Base-by-base conservation (phyloP, 2,888 invertebrate genomes). In the Nudaria mundana region DNA sequence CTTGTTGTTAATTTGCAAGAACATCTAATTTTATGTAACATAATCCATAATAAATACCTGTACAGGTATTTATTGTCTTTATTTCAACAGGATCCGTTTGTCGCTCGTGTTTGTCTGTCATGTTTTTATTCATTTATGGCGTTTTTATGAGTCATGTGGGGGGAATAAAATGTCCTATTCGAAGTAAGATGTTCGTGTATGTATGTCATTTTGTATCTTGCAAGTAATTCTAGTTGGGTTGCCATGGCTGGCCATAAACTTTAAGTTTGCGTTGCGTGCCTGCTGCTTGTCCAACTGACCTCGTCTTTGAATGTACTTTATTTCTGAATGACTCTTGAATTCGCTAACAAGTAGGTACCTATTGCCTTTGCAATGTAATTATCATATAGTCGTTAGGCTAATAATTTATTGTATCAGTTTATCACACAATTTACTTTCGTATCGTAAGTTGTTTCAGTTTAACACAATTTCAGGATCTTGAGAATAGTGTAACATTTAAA, bases 221-320 rank as follows among this genome's bases (percentile, higher is more conserved):
- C 12, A 11, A 3, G 20, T n/a, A n/a, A n/a, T n/a, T n/a, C 22
- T 16, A n/a, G 18, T 61, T 51, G 51, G 50, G 43, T 41, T 44
- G 45, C 44, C 32, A 22, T 28, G 11, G 24, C 26, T 31, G 25
- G 26, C 31, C 52, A 61, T 62, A 62, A 57, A 58, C 59, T 61
- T n/a, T n/a, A n/a, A n/a, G n/a, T n/a, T n/a, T 52, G 55, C 60
- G 52, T 72, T 50, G 65, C 66, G 63, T 72, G 67, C n/a, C 25
- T 11, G 22, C 14, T 40, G 42, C 37, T 44, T 52, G 8, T 5
- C 13, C 18, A 7, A 30, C 16, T 40, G 44, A 34, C 33, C 25
- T 25, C 30, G 7, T 18, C 8, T 29, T 20, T 28, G 14, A 28
- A 14, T n/a, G 7, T 14, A 13, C n/a, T n/a, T n/a, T n/a, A n/a